Evolutionary conservation across 2,113 vertebrate species (phyloP).

Genomic region (Columbina picui): DNA sequence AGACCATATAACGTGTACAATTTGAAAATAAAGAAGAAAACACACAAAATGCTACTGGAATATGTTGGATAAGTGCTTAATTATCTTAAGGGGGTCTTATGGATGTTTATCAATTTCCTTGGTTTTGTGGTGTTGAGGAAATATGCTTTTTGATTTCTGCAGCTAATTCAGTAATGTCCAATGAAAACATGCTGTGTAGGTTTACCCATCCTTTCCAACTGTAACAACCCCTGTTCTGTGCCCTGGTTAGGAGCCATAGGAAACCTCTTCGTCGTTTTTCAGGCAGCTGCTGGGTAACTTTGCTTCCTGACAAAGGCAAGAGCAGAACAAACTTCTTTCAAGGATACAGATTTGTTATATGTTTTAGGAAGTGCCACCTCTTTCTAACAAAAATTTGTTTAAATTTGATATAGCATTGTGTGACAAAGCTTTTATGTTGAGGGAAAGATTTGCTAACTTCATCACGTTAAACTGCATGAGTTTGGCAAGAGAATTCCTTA

Average conservation of each 20-base stretch:
- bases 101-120: neutral
- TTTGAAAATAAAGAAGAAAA: neutral
- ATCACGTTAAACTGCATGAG: neutral
- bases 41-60: neutral
- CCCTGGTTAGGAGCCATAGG: neutral
- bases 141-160: fast-evolving
- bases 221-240: neutral
- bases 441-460: neutral
- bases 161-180: neutral
- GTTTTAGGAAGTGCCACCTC: neutral
- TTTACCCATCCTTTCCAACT: neutral
- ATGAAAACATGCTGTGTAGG: neutral
- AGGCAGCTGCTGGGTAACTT: neutral
- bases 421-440: neutral
- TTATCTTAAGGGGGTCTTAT: neutral
- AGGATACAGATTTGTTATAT: neutral
- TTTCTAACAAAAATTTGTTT: neutral
- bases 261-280: neutral
- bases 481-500: neutral
- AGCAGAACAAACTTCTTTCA: neutral
- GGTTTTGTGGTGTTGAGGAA: neutral
- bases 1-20: neutral
- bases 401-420: neutral
- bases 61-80: neutral
- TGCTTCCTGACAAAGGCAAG: neutral